Evolutionary conservation across 2,888 invertebrate species (phyloP).

Genomic region (Netelia inedita): DNA sequence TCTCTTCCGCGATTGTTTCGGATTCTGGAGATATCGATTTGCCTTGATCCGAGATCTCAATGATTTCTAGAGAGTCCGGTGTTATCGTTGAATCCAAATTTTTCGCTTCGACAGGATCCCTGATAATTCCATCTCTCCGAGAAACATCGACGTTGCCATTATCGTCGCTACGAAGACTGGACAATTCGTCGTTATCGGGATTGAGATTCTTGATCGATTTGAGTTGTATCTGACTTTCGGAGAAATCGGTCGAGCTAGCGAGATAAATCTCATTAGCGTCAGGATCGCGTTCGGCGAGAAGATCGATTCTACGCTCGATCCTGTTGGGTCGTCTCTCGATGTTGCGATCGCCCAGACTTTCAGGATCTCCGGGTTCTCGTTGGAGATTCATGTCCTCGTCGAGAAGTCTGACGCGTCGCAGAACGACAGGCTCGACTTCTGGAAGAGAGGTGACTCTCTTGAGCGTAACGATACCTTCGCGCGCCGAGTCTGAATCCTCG

Average conservation of each 20-base stretch:
- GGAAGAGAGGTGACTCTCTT: constrained; percentile 77
- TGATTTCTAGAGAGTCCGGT: constrained; percentile 81
- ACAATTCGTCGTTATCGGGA: constrained; percentile 77
- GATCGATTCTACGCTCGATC: constrained; percentile 52
- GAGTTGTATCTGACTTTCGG: constrained; percentile 79
- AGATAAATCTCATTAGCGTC: constrained; percentile 80
- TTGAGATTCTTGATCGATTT: constrained; percentile 81
- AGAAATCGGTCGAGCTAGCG: constrained; percentile 80
- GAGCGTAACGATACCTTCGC: constrained; percentile 76
- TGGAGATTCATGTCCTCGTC: constrained; percentile 74
- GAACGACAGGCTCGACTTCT: constrained; percentile 79
- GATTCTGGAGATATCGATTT: constrained; percentile 19
- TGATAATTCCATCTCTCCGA: not conserved
- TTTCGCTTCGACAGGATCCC: constrained; percentile 42
- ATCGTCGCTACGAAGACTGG: constrained; percentile 14
- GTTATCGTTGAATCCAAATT: constrained; percentile 77
- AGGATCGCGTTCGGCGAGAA: constrained; percentile 67
- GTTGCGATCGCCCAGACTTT: constrained; percentile 31
- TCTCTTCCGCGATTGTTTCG: constrained; percentile 10
- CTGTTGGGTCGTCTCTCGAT: constrained; percentile 48
- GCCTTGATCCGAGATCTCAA: constrained; percentile 28
- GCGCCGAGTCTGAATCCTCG: constrained; percentile 78
- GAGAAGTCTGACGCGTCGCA: constrained; percentile 78
- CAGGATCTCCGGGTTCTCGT: constrained; percentile 53
- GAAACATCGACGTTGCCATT: constrained; percentile 1